Base-by-base conservation (phyloP, 2,888 invertebrate genomes). In the Petrolisthes manimaculis region DNA sequence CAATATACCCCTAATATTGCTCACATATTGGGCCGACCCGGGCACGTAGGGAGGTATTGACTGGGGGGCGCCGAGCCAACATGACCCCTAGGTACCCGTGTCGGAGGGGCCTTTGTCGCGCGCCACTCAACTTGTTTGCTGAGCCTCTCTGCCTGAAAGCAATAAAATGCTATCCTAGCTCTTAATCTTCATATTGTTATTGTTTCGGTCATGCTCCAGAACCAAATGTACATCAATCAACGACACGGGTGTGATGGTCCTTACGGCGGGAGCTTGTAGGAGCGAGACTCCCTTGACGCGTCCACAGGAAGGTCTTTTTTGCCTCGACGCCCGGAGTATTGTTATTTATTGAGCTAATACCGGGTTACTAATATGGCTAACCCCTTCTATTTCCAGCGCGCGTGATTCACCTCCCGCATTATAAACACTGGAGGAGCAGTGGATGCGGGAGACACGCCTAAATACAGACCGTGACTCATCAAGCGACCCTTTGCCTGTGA, bases 171-270 rank as follows among this genome's bases (percentile, higher is more conserved):
- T 88, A 88, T 88, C 83, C 88, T 84, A 80, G 84, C 88, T 88
- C 88, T 88, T 88, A 88, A 88, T 88, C 88, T 88, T 88, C 88
- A 88, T 88, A 88, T 88, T 88, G 88, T 88, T 88, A 88, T 88
- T 88, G 88, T 88, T 88, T 88, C 84, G 88, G 88, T 88, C 88
- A 88, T 88, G 88, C 88, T 88, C 84, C 80, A 88, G 80, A 84
- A 84, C 88, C 84, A 75, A 86, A 83, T 86, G 86, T 86, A 86
- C 86, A 86, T 88, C 80, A 79, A 80, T 88, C 84, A 88, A 80
- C 84, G 56, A 74, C 84, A n/a, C 18, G 21, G 61, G 53, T 53
- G 71, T 54, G 74, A 71, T 61, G 51, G 80, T 24, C 84, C 56
- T 71, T 88, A 79, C 54, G 79, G 12, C 71, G 12, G 4, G 56